phyloP scores from a whole-genome alignment of 2,888 invertebrate species.

The Flexamia atlantica region DNA sequence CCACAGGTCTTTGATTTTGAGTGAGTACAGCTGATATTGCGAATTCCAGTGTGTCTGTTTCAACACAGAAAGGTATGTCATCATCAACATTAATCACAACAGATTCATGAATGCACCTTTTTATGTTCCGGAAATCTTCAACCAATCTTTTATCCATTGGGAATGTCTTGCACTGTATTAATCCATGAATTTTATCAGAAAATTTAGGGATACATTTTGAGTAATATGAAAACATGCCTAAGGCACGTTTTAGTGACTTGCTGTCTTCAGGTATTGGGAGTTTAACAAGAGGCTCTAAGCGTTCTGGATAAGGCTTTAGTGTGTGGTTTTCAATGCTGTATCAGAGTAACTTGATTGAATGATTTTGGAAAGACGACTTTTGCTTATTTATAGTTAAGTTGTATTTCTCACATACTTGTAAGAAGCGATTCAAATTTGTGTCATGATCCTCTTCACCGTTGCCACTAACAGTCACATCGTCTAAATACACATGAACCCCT shows the following conservation, averaged over 20 bases:
- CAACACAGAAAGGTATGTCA: neutral
- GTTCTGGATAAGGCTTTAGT: neutral
- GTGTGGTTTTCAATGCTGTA: neutral
- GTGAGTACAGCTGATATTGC: slow-evolving; percentile 27
- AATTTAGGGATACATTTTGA: neutral
- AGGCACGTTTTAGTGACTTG: neutral
- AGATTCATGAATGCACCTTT: too few relatives aligned
- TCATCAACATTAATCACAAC: too few relatives aligned
- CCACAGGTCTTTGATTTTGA: slow-evolving; percentile 6
- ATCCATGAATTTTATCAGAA: neutral
- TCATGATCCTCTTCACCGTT: neutral
- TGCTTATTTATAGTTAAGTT: neutral
- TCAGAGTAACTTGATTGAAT: neutral
- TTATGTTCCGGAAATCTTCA: too few relatives aligned
- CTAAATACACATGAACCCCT: neutral
- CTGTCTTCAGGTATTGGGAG: neutral
- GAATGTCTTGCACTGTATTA: too few relatives aligned
- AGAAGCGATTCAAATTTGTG: neutral
- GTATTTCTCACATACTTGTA: neutral
- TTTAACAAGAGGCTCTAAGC: neutral
- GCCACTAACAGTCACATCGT: neutral
- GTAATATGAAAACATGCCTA: neutral
- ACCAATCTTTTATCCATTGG: too few relatives aligned
- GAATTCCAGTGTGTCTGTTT: slow-evolving; percentile 12
- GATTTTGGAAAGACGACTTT: neutral